Conservation (phyloP, 2,888 invertebrate genomes). For the Drosophila fulvimacula region DNA sequence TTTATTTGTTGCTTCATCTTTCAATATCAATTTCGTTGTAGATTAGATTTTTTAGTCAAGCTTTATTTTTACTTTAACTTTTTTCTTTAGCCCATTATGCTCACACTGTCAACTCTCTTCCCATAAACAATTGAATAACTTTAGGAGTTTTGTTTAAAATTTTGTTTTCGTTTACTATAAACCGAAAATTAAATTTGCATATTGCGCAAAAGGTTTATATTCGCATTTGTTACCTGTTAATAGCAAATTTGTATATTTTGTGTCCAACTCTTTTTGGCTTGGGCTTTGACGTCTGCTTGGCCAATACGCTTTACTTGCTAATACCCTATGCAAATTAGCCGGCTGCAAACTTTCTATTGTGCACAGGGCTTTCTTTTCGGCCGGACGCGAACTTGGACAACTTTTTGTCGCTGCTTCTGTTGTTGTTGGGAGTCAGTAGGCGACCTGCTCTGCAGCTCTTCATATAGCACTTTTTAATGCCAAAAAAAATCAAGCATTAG, state of each 20-base stretch:
- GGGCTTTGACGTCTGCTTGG: slow-evolving; percentile 51
- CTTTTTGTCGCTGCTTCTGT: not conserved
- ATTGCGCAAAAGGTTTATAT: slow-evolving; percentile 39
- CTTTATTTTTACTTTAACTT: not conserved
- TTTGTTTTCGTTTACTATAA: slow-evolving; percentile 10
- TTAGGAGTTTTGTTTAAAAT: slow-evolving; percentile 20
- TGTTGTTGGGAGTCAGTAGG: slow-evolving; percentile 8
- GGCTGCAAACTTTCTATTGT: slow-evolving; percentile 61
- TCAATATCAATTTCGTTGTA: too few relatives aligned
- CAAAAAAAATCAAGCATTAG: slow-evolving; percentile 14
- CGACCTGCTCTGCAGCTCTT: slow-evolving; percentile 24
- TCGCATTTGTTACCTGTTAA: slow-evolving; percentile 22
- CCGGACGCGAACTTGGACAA: slow-evolving; percentile 38
- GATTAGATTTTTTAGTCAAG: too few relatives aligned
- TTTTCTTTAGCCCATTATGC: not conserved
- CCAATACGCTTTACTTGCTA: slow-evolving; percentile 54
- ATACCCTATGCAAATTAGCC: slow-evolving; percentile 64
- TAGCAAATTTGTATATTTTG: slow-evolving; percentile 29
- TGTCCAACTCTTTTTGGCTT: slow-evolving; percentile 31
- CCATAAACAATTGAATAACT: slow-evolving; percentile 20
- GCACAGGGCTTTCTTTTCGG: slow-evolving; percentile 56
- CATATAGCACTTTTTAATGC: slow-evolving; percentile 37
- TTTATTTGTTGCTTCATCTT: too few relatives aligned
- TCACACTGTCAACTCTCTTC: not conserved
- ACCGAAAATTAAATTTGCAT: slow-evolving; percentile 43